These are phyloP conservation scores for Cactoblastis cactorum DNA, from an alignment of 2,888 invertebrate species.

Conservation along the genomic window DNA sequence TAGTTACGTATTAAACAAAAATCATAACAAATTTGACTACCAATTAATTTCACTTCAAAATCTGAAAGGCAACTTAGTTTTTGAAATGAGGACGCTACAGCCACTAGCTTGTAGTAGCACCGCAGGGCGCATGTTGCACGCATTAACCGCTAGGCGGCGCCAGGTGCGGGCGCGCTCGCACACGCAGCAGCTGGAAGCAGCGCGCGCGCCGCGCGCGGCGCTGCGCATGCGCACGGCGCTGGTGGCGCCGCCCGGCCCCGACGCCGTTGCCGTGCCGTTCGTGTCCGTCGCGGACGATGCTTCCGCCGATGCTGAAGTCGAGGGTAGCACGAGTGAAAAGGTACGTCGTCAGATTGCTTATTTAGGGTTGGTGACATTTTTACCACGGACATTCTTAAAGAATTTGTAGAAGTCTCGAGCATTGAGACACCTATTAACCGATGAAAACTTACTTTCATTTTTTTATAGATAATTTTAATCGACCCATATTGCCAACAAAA, in stretches of 20 bases:
- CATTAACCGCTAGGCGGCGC: constrained; percentile 36
- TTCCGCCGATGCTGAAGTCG: neutral
- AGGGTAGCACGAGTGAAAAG: neutral
- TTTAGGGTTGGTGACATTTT: too few relatives aligned
- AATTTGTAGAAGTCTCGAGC: too few relatives aligned
- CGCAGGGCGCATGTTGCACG: constrained; percentile 13
- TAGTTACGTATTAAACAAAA: too few relatives aligned
- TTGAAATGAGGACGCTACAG: neutral
- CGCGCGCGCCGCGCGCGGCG: constrained; percentile 33
- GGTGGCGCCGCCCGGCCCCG: constrained; percentile 19
- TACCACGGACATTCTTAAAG: too few relatives aligned
- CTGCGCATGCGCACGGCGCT: constrained; percentile 46
- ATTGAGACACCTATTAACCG: too few relatives aligned
- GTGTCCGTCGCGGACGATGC: neutral
- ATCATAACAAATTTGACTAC: too few relatives aligned
- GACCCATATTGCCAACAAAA: too few relatives aligned
- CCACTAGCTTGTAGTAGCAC: neutral
- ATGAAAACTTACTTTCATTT: too few relatives aligned
- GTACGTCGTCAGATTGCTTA: too few relatives aligned
- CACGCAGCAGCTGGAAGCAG: constrained; percentile 21
- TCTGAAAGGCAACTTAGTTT: neutral
- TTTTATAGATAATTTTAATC: too few relatives aligned
- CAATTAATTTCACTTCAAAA: neutral
- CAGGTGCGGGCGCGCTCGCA: constrained; percentile 56
- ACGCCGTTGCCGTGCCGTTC: constrained; percentile 2